Evolutionary conservation across 2,888 invertebrate genomes (phyloP).

Genomic region (Dilophus febrilis): DNA sequence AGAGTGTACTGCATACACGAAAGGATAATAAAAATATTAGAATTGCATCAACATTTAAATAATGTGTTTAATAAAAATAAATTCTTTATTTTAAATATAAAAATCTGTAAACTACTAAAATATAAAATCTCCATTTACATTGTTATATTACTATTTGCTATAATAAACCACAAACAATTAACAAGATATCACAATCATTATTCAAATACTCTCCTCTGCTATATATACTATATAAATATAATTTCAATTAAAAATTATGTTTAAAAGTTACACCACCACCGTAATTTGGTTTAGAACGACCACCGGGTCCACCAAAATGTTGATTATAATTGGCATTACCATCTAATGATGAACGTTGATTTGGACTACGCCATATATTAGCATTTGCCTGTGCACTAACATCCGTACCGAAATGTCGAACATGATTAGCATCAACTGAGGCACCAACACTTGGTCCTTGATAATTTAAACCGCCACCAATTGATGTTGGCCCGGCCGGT

Average conservation of each 20-base stretch:
- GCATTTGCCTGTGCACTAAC: conserved; percentile 4
- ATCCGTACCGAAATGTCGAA: conserved; percentile 3
- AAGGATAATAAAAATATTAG: too few species aligned
- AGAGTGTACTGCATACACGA: too few species aligned
- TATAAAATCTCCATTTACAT: too few species aligned
- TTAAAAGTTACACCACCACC: conserved; percentile 21
- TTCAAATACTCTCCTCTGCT: too few species aligned
- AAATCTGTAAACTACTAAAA: too few species aligned
- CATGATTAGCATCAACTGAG: conserved; percentile 2
- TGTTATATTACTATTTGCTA: too few species aligned
- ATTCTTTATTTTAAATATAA: too few species aligned
- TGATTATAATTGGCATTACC: conserved; percentile 7
- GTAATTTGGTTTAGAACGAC: conserved; percentile 24
- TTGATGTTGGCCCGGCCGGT: conserved; percentile 3
- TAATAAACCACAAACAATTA: too few species aligned
- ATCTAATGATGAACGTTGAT: conserved; percentile 4
- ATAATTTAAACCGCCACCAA: conserved; percentile 6
- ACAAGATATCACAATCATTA: too few species aligned
- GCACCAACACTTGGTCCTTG: conserved; percentile 2
- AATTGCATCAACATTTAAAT: too few species aligned
- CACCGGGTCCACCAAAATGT: conserved; percentile 8
- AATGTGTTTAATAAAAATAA: too few species aligned
- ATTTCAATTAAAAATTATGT: conserved; percentile 13
- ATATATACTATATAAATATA: too few species aligned
- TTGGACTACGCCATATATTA: conserved; percentile 4